Base-by-base conservation (phyloP, 2,113 vertebrate genomes). In the Platycercus adscitus region DNA sequence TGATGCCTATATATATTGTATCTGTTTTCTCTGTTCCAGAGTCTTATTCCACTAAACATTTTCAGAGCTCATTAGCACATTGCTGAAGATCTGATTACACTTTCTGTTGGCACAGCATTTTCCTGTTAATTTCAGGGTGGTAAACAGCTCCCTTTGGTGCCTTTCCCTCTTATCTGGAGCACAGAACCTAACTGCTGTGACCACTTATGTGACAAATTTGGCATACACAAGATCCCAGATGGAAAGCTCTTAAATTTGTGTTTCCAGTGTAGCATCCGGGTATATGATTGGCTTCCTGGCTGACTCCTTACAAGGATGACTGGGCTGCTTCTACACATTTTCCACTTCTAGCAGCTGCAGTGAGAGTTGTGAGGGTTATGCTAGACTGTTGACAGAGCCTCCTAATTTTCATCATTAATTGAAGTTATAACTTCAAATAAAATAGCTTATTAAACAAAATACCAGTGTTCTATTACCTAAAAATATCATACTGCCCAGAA, bases 111-210 rank as follows among this genome's bases (percentile, higher is more conserved):
- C 79, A 52, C 94, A 97, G 97, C 93, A 73, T 93, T 97, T 98
- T 97, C 85, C 80, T 96, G 92, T 95, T 98, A 97, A 98, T 97
- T 97, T 95, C 93, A 89, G 96, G 89, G 90, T 96, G 81, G 97
- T 97, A 96, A 98, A 98, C 81, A 83, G 79, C 93, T 98, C 98
- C 94, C 97, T 96, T 98, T 96, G 93, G 97, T 97, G 91, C 71
- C 60, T 98, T 97, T 97, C 63, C 81, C 96, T 97, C 92, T 98
- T 96, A 97, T 97, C 93, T 97, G 96, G 91, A 98, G 96, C 96
- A 91, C 89, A 97, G 84, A 98, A 97, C 66, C 84, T 96, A 98
- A 97, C 95, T 97, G 88, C 98, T 98, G 96, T 95, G 95, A 97
- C 97, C 96, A 98, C 97, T 98, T 98, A 97, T 33, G 86, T 96